Conservation (phyloP, 2,113 vertebrate species). For the Caracal caracal region DNA sequence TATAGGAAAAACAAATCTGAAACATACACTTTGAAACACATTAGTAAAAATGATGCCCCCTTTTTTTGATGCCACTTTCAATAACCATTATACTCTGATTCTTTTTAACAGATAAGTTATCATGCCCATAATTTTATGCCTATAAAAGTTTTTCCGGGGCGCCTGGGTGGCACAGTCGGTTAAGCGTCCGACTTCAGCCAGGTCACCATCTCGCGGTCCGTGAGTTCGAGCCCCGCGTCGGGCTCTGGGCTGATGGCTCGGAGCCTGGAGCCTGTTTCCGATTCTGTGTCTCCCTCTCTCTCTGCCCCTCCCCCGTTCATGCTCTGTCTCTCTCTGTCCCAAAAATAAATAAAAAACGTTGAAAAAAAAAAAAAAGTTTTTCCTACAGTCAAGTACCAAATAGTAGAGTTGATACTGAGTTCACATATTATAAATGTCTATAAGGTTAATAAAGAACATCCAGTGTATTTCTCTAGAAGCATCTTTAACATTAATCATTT, state of each 20-base stretch:
- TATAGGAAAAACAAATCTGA: constrained; percentile 44
- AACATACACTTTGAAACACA: constrained; percentile 13
- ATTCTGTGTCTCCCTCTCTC: too few species aligned
- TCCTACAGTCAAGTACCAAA: not conserved
- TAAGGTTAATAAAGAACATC: constrained; percentile 27
- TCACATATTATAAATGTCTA: constrained; percentile 4
- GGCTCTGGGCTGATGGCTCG: too few species aligned
- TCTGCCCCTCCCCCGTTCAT: too few species aligned
- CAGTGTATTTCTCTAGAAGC: not conserved
- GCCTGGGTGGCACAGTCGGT: too few species aligned
- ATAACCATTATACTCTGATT: constrained; percentile 21
- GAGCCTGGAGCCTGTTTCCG: too few species aligned
- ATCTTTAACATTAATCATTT: constrained; percentile 25
- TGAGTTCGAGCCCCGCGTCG: too few species aligned
- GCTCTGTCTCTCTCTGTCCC: too few species aligned
- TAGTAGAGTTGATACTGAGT: not conserved
- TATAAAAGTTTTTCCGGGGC: not conserved
- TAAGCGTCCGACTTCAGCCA: too few species aligned
- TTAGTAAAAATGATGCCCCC: not conserved
- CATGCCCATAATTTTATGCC: not conserved
- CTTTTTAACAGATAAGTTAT: constrained; percentile 15
- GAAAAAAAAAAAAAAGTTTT: too few species aligned
- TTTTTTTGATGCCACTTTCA: not conserved
- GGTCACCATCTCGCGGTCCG: too few species aligned
- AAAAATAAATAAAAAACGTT: too few species aligned